Base-by-base conservation (phyloP, 2,113 vertebrate genomes). In the Melanostigma gelatinosum region DNA sequence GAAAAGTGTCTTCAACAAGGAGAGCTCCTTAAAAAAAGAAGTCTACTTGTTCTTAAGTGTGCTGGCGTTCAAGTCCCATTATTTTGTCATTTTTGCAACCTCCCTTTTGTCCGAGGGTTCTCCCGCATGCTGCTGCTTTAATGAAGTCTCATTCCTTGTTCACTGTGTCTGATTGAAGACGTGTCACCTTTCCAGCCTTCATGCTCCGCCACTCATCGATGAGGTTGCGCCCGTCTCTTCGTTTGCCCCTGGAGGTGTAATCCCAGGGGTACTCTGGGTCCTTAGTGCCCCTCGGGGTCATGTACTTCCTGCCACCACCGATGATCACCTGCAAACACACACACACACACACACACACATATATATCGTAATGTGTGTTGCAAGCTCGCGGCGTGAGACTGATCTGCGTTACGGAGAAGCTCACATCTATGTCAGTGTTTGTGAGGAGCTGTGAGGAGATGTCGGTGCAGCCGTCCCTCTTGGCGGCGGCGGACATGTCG, bases 291-390 rank as follows among this genome's bases (percentile, higher is more conserved):
- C 48, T 81, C 1, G 95, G 94, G 10, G 94, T 95, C 95, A 96
- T 96, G 84, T 96, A 95, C 83, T 95, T 95, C 20, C 95, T 93
- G 0, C 95, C 95, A 0, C 95, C 94, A 1, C 95, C 95, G 10
- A 95, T 95, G 67, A 95, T 95, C 75, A 96, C 95, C 95, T 96
- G 79, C 6, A 84, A 24, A 75, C 46, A 70, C 1, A 48, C 52
- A 80, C 46, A 67, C 38, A 67, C 65, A 76, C 46, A 75, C 46
- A 72, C 22, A 50, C 46, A 66, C 15, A 24, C 7, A 55, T 18
- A 24, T 5, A 38, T 9, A 38, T 42, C 18, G 22, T n/a, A 2
- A 54, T n/a, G 22, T 22, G 50, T 22, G 44, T 18, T 10, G 8
- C 13, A 57, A 44, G 9, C 6, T 6, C 4, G 13, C 46, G 16